Evolutionary conservation across 1,140 invertebrate genomes (phyloP), one percentile per base, ranked within the genome.

Genomic region (Brachionus koreanus): DNA sequence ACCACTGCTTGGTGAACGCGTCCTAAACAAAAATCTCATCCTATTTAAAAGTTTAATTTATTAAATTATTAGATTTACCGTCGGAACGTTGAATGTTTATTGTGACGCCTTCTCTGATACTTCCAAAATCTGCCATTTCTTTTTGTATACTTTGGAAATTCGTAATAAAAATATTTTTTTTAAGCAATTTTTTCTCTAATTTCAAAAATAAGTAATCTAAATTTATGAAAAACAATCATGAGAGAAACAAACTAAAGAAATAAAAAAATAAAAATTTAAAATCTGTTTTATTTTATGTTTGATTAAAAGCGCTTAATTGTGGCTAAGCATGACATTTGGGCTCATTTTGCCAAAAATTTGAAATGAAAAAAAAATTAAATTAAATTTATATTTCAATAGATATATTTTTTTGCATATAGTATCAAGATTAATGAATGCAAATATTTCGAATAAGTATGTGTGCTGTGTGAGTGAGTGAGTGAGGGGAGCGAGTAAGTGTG

Each of bases 11-110:
- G 33, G 83, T 82, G 63, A 46, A 84, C 43, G 61, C 37, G 65
- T 29, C 76, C 52, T 43, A 49, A 29, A 52, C n/a, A 33, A 65
- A 29, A 43, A 6, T 13, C 10, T 25, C n/a, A 63, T 33, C 79
- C 25, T 69, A 5, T 37, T 39, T 23, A 19, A 29, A 7, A 23
- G 61, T 49, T 49, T n/a, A n/a, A 33, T 63, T 83, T 79, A 61
- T 79, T 12, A 35, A n/a, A 63, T 46, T 25, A 2, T 16, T 7
- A 61, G 61, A 33, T 83, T 16, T 89, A 94, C 94, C 94, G 91
- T 96, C 94, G 86, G 94, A 95, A 89, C 94, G 91, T 91, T 95
- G 94, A 89, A 96, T 96, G 89, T 96, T 94, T 88, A 96, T 93
- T 89, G 92, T 94, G 84, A 92, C 91, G 83, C 94, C 94, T 86